These are phyloP conservation scores for Drosophila miranda DNA, from an alignment of 1,140 invertebrate species.

Conservation along the genomic window DNA sequence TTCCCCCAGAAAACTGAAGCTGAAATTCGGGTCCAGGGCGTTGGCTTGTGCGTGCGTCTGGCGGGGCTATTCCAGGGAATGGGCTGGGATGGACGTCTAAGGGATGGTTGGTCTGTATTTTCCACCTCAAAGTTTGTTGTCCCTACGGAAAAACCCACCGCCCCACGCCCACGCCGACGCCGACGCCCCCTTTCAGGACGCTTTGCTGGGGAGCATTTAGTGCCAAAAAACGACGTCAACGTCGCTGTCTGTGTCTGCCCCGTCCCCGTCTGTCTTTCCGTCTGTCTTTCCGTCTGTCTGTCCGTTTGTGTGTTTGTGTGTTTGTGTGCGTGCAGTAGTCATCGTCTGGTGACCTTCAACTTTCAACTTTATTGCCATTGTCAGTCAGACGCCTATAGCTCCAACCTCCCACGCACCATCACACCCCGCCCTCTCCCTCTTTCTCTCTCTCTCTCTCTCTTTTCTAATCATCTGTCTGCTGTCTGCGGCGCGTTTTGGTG, in stretches of 20 bases:
- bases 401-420: not conserved
- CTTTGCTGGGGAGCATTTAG: slow-evolving; percentile 27
- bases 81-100: too few relatives aligned
- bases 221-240: slow-evolving; percentile 73
- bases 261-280: slow-evolving; percentile 8
- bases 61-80: not conserved
- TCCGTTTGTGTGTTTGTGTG: slow-evolving; percentile 13
- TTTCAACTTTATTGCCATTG: slow-evolving; percentile 81
- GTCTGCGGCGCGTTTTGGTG: slow-evolving; percentile 65
- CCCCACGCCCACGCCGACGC: not conserved
- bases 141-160: not conserved
- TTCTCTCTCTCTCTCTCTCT: not conserved
- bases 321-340: slow-evolving; percentile 28
- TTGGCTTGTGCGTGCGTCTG: slow-evolving; percentile 44
- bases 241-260: slow-evolving; percentile 7
- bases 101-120: not conserved
- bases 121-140: slow-evolving; percentile 47
- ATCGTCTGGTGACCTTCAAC: slow-evolving; percentile 79
- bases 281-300: slow-evolving; percentile 1
- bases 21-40: slow-evolving; percentile 51
- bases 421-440: too few relatives aligned
- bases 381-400: slow-evolving; percentile 53
- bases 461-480: slow-evolving; percentile 29
- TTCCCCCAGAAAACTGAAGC: slow-evolving; percentile 19
- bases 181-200: slow-evolving; percentile 1